Conservation (phyloP, 2,113 vertebrate species). For the Chascanopsetta lugubris region DNA sequence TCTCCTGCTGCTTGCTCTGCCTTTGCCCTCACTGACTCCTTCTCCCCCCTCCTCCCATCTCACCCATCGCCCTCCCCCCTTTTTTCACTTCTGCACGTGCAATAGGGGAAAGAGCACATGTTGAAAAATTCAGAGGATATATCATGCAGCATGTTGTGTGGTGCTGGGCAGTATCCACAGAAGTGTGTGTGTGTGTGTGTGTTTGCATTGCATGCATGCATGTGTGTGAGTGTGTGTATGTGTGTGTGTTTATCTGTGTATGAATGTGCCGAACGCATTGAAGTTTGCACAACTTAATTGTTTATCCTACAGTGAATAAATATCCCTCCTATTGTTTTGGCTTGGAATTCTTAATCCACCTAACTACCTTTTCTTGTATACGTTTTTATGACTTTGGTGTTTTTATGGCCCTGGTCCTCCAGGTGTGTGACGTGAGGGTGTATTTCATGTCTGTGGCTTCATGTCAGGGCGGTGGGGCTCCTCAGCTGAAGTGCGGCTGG, state of each 20-base stretch:
- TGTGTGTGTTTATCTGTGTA: slow-evolving; percentile 1
- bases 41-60: slow-evolving; percentile 37
- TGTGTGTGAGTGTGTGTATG: slow-evolving; percentile 8
- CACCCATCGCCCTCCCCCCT: slow-evolving; percentile 45
- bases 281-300: no score
- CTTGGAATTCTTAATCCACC: no score
- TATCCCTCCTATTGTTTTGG: no score
- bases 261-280: not conserved
- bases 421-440: not conserved
- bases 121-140: slow-evolving; percentile 81
- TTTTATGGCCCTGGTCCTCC: not conserved
- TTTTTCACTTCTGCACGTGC: slow-evolving; percentile 73
- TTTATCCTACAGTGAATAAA: no score
- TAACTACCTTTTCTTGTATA: not conserved
- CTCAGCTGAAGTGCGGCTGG: slow-evolving; percentile 37
- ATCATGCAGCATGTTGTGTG: slow-evolving; percentile 75
- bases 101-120: slow-evolving; percentile 77
- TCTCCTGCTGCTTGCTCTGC: slow-evolving; percentile 62
- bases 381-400: no score
- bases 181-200: slow-evolving; percentile 10
- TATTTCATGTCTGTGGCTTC: slow-evolving; percentile 16
- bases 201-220: not conserved
- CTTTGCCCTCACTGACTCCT: slow-evolving; percentile 81
- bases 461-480: slow-evolving; percentile 13
- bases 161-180: slow-evolving; percentile 15